phyloP scores from a whole-genome alignment of 2,113 vertebrate species.

The Ptychochromis oligacanthus region DNA sequence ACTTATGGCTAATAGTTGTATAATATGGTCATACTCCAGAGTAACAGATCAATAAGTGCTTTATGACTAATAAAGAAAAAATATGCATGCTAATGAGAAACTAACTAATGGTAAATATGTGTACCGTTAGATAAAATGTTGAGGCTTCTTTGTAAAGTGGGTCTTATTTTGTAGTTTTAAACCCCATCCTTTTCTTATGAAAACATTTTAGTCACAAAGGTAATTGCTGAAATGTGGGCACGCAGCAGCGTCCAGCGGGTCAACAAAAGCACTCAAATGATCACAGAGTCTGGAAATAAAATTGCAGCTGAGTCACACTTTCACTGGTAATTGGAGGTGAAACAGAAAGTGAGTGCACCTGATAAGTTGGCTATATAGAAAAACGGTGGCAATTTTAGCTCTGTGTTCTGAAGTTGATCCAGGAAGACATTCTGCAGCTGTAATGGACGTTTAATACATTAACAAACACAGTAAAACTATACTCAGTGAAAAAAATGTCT shows the following conservation, averaged over 20 bases:
- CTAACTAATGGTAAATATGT: not conserved
- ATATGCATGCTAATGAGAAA: not conserved
- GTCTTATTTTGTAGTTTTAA: not conserved
- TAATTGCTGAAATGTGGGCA: slow-evolving; percentile 15
- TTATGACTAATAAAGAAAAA: not conserved
- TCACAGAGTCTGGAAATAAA: not conserved
- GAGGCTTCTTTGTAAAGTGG: not conserved
- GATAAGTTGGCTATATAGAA: not conserved
- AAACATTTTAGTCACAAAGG: not conserved
- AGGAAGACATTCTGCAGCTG: not conserved
- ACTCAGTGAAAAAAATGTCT: not conserved
- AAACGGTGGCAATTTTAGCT: not conserved
- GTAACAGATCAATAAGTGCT: not conserved
- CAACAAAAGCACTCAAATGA: not conserved
- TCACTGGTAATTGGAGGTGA: not conserved
- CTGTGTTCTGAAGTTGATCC: not conserved
- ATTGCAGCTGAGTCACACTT: not conserved
- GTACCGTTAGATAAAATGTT: not conserved
- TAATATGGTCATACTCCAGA: no score
- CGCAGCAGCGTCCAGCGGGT: not conserved
- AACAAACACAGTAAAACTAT: not conserved
- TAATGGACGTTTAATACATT: not conserved
- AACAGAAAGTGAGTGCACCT: not conserved
- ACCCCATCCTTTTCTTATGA: not conserved
- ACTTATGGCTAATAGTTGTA: no score